Base-by-base conservation (phyloP, 1,140 invertebrate species). In the Antheraea mylitta region DNA sequence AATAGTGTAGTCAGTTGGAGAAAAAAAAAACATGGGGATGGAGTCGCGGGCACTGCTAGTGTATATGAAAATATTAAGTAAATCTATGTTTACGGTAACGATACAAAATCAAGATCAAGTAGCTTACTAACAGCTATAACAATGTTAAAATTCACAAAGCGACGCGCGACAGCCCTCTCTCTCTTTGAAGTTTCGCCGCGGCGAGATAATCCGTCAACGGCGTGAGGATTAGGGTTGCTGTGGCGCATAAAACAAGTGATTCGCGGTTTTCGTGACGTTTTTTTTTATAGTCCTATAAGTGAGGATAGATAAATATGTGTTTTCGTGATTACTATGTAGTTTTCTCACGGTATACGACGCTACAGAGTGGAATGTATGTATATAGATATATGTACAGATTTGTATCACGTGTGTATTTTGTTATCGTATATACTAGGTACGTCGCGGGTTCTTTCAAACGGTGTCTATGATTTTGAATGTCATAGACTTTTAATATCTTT, bases 101-200 rank as follows among this genome's bases (percentile, higher is more conserved):
- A 53, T 53, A 53, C 45, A 16, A 16, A 16, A 53, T 53, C 45
- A 53, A 53, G 45, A 53, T 53, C 45, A 53, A 53, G 45, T 53
- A 53, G 45, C 45, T 16, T 53, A 53, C 45, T n/a, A n/a, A 53
- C 11, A n/a, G 16, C 45, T 53, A 53, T 13, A n/a, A 9, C 38
- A 13, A 13, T 11, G 63, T 66, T 59, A 58, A 58, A 66, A 66
- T 66, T 66, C 65, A 66, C 19, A 19, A 38, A 13, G 65, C 65
- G 65, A 30, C 19, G 13, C 38, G 30, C 38, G 63, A 64, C 63
- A 64, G 38, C 63, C 63, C 63, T 66, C 65, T 22, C 30, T 38
- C 18, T 19, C 64, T 66, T 66, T 66, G 65, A 66, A 37, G 65
- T 66, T 66, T 30, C 22, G 65, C 65, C 63, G 63, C 63, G 16